Evolutionary conservation across 2,797 vertebrate genomes (phyloP), one percentile per base, ranked within the genome.

Genomic region (Enteromius trimaculatus): DNA sequence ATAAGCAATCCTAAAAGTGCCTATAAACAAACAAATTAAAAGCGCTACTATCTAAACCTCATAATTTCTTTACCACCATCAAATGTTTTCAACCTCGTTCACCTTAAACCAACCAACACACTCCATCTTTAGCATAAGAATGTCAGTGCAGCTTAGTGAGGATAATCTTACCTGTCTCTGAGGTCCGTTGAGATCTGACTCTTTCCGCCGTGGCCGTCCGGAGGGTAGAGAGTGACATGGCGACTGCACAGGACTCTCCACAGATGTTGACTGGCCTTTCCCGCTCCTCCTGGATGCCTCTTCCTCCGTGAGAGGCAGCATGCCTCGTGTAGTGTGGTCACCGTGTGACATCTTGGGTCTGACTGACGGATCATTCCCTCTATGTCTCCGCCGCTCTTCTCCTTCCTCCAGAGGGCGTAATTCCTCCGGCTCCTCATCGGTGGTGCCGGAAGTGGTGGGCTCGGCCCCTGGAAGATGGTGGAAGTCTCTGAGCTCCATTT

Each of bases 351-450:
- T 16, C 92, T 96, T 97, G 51, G 96, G 94, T 82, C 96, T 94
- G 37, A 96, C 90, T 84, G 95, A 90, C 53, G 91, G 86, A 86
- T 94, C 95, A 5, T 90, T 92, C 90, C 86, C 90, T 39, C 94
- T 93, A 7, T 94, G 88, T 62, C 96, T 92, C 86, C 96, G 91
- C 79, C 95, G 90, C 90, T 97, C 97, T 3, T 97, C 97, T 84
- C 95, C 96, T 64, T 99, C 97, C 47, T 98, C 98, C 87, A 99
- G 91, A 0, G 97, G 97, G n/a, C 97, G 95, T 23, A 99, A 94
- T 64, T 99, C 98, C 93, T 99, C 98, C 0, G 98, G 98, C 88
- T 99, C 98, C 87, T 99, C 98, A 3, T 99, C 98, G 0, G 98
- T 99, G 34, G 97, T 99, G 31, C 97, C 97, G 0, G 97, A 99